Evolutionary conservation across 2,888 invertebrate genomes (phyloP).

Genomic region (Cantharis rufa): DNA sequence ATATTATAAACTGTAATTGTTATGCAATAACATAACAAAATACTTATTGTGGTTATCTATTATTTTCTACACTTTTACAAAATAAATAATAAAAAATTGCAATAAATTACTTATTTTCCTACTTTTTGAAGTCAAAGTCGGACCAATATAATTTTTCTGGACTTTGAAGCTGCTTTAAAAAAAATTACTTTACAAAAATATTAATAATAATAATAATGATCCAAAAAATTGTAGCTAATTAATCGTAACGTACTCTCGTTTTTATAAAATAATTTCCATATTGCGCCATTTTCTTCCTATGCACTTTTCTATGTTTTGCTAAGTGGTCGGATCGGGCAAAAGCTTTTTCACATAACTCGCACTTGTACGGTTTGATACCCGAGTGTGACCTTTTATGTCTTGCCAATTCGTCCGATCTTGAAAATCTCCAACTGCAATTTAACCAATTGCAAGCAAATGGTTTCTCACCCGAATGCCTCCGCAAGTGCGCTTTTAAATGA

Average conservation of each 20-base stretch:
- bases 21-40: background rate
- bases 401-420: constrained; percentile 91
- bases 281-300: constrained; percentile 65
- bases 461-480: constrained; percentile 76
- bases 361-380: constrained; percentile 91
- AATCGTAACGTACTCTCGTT: constrained; percentile 24
- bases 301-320: constrained; percentile 87
- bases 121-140: background rate
- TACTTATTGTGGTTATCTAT: background rate
- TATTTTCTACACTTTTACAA: background rate
- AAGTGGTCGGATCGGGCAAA: constrained; percentile 94
- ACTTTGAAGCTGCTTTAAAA: background rate
- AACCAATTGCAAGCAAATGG: constrained; percentile 64
- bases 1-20: background rate
- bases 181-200: background rate
- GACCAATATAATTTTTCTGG: background rate
- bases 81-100: background rate
- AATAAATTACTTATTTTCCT: background rate
- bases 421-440: constrained; percentile 91
- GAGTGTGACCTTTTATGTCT: constrained; percentile 94
- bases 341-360: constrained; percentile 83
- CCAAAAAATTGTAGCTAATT: background rate
- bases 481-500: constrained; percentile 84
- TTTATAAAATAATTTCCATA: constrained; percentile 40
- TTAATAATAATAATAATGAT: background rate